Conservation (phyloP, 2,888 invertebrate species). For the Abrostola triplasia region DNA sequence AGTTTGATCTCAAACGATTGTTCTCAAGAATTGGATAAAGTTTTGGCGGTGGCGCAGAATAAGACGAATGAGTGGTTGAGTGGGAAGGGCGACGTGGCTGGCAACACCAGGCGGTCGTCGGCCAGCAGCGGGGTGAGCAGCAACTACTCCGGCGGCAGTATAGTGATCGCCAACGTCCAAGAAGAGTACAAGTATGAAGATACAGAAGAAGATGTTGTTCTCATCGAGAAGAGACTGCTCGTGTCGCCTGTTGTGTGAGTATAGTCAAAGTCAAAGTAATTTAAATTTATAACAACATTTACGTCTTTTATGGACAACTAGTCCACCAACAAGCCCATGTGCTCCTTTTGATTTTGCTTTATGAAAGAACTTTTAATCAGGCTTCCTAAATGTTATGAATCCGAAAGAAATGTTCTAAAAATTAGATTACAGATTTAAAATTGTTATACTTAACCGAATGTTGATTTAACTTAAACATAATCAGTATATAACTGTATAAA, state of each 20-base stretch:
- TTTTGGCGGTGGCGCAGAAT: slow-evolving; percentile 77
- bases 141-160: slow-evolving; percentile 77
- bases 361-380: no score
- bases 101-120: slow-evolving; percentile 81
- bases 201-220: slow-evolving; percentile 90
- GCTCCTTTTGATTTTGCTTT: no score
- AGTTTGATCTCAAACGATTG: slow-evolving; percentile 63
- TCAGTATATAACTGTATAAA: no score
- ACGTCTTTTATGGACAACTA: no score
- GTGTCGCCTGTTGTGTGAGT: slow-evolving; percentile 88
- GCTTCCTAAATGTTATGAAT: no score
- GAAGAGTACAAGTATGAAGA: slow-evolving; percentile 94
- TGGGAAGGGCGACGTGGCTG: slow-evolving; percentile 62
- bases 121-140: slow-evolving; percentile 84
- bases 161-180: slow-evolving; percentile 88
- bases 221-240: slow-evolving; percentile 90
- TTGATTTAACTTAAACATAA: no score
- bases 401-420: no score
- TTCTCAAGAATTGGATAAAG: slow-evolving; percentile 72
- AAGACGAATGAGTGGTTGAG: slow-evolving; percentile 80
- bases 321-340: no score
- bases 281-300: no score
- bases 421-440: no score
- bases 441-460: no score
- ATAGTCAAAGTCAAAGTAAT: no score